Percentiles rank a stretch among this genome's conserved stretches.
phyloP scores from a whole-genome alignment of 2,797 vertebrate genomes.

The Podarcis lilfordi region DNA sequence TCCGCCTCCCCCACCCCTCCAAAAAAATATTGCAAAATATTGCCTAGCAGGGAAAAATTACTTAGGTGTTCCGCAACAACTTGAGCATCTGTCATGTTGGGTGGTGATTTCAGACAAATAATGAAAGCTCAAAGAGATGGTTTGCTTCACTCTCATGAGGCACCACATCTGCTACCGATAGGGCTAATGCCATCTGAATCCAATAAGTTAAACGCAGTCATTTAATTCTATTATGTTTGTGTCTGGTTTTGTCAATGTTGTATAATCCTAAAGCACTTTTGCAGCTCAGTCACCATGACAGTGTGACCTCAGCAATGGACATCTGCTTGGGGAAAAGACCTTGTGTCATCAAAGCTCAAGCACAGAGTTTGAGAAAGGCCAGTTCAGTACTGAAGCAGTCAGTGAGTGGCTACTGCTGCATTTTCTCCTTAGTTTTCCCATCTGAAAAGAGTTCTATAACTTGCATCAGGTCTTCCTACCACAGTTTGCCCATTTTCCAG shows the following conservation, averaged over 20 bases:
- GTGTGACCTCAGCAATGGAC: slow-evolving; percentile 30
- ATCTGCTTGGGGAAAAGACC: slow-evolving; percentile 67
- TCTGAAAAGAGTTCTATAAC: neutral
- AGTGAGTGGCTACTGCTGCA: neutral
- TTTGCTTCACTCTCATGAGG: slow-evolving; percentile 22
- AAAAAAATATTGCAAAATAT: neutral
- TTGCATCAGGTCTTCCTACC: neutral
- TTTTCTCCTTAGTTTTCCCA: neutral
- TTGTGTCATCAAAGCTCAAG: slow-evolving; percentile 34
- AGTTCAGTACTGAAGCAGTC: slow-evolving; percentile 27
- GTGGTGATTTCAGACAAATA: neutral
- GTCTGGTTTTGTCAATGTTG: slow-evolving; percentile 63
- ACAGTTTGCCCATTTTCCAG: neutral
- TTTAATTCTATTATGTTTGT: slow-evolving; percentile 63
- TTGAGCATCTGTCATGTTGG: neutral
- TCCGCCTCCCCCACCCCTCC: too few species aligned
- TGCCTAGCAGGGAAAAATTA: neutral
- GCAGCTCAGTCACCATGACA: slow-evolving; percentile 45
- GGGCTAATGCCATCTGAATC: slow-evolving; percentile 36
- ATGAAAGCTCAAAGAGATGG: slow-evolving; percentile 26
- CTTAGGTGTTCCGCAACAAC: neutral
- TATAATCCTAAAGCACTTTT: slow-evolving; percentile 55
- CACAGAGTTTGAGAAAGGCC: slow-evolving; percentile 24
- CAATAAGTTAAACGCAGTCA: slow-evolving; percentile 51
- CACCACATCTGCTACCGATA: slow-evolving; percentile 43